Conservation (phyloP, 2,888 invertebrate genomes). For the Ommatoiulus sabulosus region DNA sequence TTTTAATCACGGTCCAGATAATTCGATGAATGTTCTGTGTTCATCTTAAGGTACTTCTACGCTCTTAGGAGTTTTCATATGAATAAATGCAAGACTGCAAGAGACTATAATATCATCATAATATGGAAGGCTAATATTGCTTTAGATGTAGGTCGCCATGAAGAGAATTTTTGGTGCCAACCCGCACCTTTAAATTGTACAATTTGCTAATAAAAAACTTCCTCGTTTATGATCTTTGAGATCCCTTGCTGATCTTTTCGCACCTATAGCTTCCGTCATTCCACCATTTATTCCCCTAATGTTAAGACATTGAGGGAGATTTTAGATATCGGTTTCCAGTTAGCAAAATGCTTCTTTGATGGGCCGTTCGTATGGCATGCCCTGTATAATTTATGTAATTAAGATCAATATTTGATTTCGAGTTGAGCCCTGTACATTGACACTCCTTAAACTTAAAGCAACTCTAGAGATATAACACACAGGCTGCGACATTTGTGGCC, state of each 20-base stretch:
- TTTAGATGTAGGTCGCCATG: not conserved
- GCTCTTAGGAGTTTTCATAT: no score
- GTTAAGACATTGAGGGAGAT: not conserved
- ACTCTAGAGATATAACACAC: not conserved
- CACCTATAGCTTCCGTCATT: not conserved
- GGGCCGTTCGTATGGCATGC: not conserved
- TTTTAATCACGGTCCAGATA: no score
- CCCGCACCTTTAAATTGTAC: not conserved
- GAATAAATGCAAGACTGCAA: no score
- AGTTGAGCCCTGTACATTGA: not conserved
- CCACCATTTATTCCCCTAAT: not conserved
- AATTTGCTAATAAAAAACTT: not conserved
- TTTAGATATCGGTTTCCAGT: not conserved
- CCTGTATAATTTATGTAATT: conserved; percentile 5
- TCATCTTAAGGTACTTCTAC: no score
- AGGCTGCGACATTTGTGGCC: no score
- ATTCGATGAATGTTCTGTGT: no score
- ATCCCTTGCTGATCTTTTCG: conserved; percentile 32
- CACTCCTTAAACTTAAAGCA: not conserved
- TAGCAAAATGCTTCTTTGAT: not conserved
- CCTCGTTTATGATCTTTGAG: not conserved
- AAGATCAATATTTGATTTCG: not conserved
- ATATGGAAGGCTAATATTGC: no score
- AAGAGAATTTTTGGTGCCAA: not conserved
- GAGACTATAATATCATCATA: no score